Percentiles rank a stretch among this genome's conserved stretches.
Conservation (phyloP, 2,888 invertebrate species). For the Petrolisthes cinctipes region DNA sequence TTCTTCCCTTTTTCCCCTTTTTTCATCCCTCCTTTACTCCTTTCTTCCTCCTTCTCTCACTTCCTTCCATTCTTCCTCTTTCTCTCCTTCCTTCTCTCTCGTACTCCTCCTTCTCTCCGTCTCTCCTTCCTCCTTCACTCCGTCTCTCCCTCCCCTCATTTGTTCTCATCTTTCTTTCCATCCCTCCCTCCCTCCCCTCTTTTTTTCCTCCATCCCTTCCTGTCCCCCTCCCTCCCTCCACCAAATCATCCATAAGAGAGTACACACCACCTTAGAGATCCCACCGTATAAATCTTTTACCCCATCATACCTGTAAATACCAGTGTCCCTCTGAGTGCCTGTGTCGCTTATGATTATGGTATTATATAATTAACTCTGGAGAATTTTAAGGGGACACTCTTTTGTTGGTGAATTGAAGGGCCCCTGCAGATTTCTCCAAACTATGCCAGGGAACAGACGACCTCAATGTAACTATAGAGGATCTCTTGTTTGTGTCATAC, state of each 20-base stretch:
- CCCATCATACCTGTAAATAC: too few species aligned
- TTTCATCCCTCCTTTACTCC: not conserved
- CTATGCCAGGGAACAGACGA: too few species aligned
- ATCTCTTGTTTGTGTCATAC: too few species aligned
- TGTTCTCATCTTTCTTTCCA: not conserved
- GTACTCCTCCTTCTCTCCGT: not conserved
- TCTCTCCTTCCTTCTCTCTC: not conserved
- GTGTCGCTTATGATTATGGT: too few species aligned
- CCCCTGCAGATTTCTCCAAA: too few species aligned
- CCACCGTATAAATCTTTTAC: too few species aligned
- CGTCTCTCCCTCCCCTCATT: not conserved
- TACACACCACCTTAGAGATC: too few species aligned
- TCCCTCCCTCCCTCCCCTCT: not conserved
- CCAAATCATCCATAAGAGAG: not conserved
- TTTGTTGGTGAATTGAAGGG: too few species aligned
- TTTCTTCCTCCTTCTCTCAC: not conserved
- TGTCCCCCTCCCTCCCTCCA: slow-evolving; percentile 7
- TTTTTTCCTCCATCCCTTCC: not conserved
- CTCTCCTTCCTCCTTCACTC: not conserved
- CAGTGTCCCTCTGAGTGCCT: too few species aligned
- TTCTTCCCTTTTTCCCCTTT: not conserved
- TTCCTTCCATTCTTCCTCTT: not conserved
- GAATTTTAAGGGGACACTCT: too few species aligned
- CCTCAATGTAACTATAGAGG: too few species aligned
- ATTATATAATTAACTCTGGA: too few species aligned